phyloP scores from a whole-genome alignment of 1,140 invertebrate species.

The Drosophila lowei region DNA sequence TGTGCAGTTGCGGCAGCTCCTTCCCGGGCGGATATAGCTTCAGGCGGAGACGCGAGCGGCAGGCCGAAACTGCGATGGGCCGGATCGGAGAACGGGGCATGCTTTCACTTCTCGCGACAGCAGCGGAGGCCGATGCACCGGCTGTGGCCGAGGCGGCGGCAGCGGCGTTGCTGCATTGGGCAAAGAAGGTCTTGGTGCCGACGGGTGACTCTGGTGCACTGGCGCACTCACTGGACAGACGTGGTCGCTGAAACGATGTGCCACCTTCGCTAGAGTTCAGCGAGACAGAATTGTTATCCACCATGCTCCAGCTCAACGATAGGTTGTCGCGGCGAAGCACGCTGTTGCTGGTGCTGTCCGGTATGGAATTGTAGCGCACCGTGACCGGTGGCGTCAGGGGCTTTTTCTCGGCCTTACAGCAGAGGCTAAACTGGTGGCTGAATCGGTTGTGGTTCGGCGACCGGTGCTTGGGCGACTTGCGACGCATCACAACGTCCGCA shows the following conservation, averaged over 20 bases:
- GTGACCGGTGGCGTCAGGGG: conserved; percentile 77
- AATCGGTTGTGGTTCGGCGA: conserved; percentile 79
- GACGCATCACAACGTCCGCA: conserved; percentile 64
- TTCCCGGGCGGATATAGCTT: conserved; percentile 80
- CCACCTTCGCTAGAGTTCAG: conserved; percentile 63
- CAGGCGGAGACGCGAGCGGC: conserved; percentile 74
- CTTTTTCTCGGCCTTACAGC: conserved; percentile 79
- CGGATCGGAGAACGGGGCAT: conserved; percentile 66
- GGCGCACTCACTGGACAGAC: conserved; percentile 70
- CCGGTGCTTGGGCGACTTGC: conserved; percentile 73
- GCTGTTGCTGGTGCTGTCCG: conserved; percentile 60
- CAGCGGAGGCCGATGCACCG: conserved; percentile 51
- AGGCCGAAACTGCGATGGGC: conserved; percentile 79
- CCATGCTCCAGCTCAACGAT: conserved; percentile 75
- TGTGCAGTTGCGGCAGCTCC: conserved; percentile 58
- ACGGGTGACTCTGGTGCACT: conserved; percentile 80
- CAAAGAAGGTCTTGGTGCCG: conserved; percentile 69
- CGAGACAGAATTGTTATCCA: conserved; percentile 70
- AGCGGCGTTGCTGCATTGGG: conserved; percentile 38
- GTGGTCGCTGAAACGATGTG: conserved; percentile 49
- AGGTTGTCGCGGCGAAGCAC: conserved; percentile 67
- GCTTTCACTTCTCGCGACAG: conserved; percentile 61
- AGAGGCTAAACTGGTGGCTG: conserved; percentile 81
- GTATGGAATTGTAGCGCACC: conserved; percentile 81
- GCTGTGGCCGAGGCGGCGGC: conserved; percentile 29